A percentile compares a stretch with the other conserved stretches of the same genome.
phyloP scores from a whole-genome alignment of 2,888 invertebrate genomes.

The Aricia artaxerxes region DNA sequence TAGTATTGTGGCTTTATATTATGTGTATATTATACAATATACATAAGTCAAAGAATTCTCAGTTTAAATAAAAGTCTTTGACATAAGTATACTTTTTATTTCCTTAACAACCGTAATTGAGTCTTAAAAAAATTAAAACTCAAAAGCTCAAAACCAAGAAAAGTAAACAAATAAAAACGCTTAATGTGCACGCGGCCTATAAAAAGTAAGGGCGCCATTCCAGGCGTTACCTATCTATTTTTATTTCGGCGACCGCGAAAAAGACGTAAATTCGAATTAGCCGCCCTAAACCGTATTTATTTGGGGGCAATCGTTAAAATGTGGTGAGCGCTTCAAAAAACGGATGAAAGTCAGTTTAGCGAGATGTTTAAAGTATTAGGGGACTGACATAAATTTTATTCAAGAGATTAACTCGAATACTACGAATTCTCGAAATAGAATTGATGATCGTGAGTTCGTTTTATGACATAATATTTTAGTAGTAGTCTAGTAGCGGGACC shows the following conservation, averaged over 20 bases:
- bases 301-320: conserved; percentile 33
- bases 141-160: background rate
- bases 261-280: conserved; percentile 44
- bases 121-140: background rate
- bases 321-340: conserved; percentile 29
- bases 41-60: too few relatives aligned
- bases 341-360: conserved; percentile 11
- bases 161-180: conserved; percentile 1
- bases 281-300: conserved; percentile 34
- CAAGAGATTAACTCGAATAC: conserved; percentile 7
- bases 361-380: conserved; percentile 10
- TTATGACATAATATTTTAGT: too few relatives aligned
- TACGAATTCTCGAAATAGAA: background rate
- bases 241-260: conserved; percentile 46
- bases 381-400: background rate
- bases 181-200: conserved; percentile 28
- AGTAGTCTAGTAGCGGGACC: too few relatives aligned
- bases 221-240: conserved; percentile 44
- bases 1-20: too few relatives aligned
- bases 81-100: too few relatives aligned
- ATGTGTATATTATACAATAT: too few relatives aligned
- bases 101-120: too few relatives aligned
- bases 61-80: too few relatives aligned
- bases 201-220: conserved; percentile 40
- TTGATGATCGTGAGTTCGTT: too few relatives aligned